Percentiles rank a stretch among this genome's conserved stretches.
phyloP scores from a whole-genome alignment of 2,888 invertebrate species.

The Drosophila anomalipes region DNA sequence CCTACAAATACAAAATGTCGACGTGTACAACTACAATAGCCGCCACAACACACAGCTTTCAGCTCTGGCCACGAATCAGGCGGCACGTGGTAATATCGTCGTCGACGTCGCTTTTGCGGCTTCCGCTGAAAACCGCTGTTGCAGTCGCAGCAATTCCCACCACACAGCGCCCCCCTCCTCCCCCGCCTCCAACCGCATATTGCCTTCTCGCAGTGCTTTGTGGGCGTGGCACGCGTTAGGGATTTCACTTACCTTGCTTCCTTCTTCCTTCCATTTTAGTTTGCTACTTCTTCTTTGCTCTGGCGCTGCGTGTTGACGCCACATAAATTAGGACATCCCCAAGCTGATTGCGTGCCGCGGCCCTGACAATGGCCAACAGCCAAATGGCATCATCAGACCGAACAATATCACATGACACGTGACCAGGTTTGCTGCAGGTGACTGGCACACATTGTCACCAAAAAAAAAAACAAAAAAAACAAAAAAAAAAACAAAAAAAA shows the following conservation, averaged over 20 bases:
- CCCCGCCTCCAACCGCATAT: not conserved
- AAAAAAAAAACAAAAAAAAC: not conserved
- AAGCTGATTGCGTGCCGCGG: slow-evolving; percentile 50
- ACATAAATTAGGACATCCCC: slow-evolving; percentile 70
- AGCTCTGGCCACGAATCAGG: slow-evolving; percentile 19
- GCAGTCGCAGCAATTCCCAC: slow-evolving; percentile 1
- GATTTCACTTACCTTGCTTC: slow-evolving; percentile 2
- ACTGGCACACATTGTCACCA: slow-evolving; percentile 73
- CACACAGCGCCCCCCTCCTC: rapidly evolving
- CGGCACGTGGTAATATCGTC: slow-evolving; percentile 2
- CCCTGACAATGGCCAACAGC: slow-evolving; percentile 47
- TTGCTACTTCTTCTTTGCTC: not conserved
- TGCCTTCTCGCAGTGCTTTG: not conserved
- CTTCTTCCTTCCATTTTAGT: not conserved
- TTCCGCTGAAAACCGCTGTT: slow-evolving; percentile 26
- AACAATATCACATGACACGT: slow-evolving; percentile 52
- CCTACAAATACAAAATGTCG: slow-evolving; percentile 45
- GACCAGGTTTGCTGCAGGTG: slow-evolving; percentile 52
- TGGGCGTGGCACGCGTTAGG: slow-evolving; percentile 12
- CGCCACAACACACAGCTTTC: slow-evolving; percentile 9
- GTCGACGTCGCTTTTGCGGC: slow-evolving; percentile 41
- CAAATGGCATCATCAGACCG: slow-evolving; percentile 50
- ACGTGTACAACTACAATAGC: not conserved
- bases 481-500: not conserved
- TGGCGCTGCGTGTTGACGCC: slow-evolving; percentile 62